Evolutionary conservation across 1,140 invertebrate species (phyloP), one percentile per base, ranked within the genome.

Genomic region (Nephotettix cincticeps): DNA sequence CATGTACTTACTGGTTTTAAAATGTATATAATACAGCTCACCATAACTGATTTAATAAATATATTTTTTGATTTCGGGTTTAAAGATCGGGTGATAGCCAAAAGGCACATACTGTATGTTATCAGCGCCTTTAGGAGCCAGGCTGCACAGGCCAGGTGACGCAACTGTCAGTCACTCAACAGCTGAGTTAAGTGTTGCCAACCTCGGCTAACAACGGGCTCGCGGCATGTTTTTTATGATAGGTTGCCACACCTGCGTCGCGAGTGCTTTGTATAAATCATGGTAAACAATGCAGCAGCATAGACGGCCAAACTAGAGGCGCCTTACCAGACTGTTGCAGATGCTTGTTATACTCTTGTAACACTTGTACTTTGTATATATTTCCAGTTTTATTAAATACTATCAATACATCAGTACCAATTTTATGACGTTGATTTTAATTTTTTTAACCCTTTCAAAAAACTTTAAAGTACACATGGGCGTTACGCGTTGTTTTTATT

Each of bases 201-300:
- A 51, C 47, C 47, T 17, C 47, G 47, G 4, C 47, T 51, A 51
- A 51, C 47, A 21, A 51, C 47, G 19, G 47, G 47, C 47, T 51
- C 21, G 47, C 47, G 47, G 47, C 47, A 3, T 21, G 47, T 51
- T 51, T 51, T 51, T 51, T 51, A 51, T 51, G 47, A 51, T 51
- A 17, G 47, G 47, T 51, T 51, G 47, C 47, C 47, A 51, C 47
- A 51, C 47, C 47, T 51, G 47, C 4, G 32, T 6, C 32, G n/a
- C n/a, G 21, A 51, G 21, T 51, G n/a, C 47, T 21, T 51, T 51
- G 47, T 51, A 19, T 51, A 51, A 51, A 51, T 51, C 47, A 51
- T 3, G 21, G 4, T n/a, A 51, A 51, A 51, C 47, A 51, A 51
- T 51, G 47, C 21, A n/a, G 47, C 21, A n/a, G 47, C 47, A 17